These are phyloP conservation scores for Corvus hawaiiensis DNA, from an alignment of 2,113 vertebrate genomes.

Conservation along the genomic window DNA sequence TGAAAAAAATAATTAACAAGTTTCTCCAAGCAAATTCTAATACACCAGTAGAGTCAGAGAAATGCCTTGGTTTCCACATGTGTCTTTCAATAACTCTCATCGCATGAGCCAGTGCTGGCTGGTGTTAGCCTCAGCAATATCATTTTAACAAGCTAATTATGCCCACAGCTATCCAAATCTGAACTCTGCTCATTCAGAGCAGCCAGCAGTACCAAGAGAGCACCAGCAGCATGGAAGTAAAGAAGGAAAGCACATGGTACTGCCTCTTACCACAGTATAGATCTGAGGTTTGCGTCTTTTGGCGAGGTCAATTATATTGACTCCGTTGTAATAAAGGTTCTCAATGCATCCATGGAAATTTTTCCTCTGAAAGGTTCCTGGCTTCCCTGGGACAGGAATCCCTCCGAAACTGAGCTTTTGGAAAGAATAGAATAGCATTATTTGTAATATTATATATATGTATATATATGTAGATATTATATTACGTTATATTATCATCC, in stretches of 20 bases:
- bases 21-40: neutral
- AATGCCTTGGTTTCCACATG: neutral
- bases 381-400: conserved; percentile 94
- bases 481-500: neutral
- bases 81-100: neutral
- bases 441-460: neutral
- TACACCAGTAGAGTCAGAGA: neutral
- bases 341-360: conserved; percentile 97
- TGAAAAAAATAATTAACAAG: neutral
- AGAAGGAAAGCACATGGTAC: neutral
- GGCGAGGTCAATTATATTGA: conserved; percentile 95
- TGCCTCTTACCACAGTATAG: conserved; percentile 89
- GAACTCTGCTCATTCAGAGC: neutral
- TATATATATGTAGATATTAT: no score
- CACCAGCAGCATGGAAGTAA: neutral
- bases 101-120: neutral
- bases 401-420: conserved; percentile 96
- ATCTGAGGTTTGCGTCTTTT: conserved; percentile 97
- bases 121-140: neutral
- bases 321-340: conserved; percentile 97
- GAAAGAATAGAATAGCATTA: conserved; percentile 46
- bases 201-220: neutral
- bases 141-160: neutral
- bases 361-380: conserved; percentile 95
- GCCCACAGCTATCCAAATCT: neutral